Evolutionary conservation across 2,888 invertebrate species (phyloP).

Genomic region (Lobophora halterata): DNA sequence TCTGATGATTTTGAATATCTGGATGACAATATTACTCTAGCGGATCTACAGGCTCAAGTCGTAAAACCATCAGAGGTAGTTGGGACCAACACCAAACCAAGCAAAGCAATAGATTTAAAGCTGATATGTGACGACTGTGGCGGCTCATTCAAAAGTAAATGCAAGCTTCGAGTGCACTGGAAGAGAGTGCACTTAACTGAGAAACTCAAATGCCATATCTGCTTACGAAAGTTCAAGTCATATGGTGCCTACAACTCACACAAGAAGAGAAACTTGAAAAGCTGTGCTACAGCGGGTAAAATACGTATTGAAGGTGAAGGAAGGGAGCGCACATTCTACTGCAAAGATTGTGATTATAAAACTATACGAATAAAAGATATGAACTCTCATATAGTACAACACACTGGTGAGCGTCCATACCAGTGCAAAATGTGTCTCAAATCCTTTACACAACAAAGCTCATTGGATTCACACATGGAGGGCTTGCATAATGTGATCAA

Average conservation of each 20-base stretch:
- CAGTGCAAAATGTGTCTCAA: slow-evolving; percentile 52
- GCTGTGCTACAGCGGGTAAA: slow-evolving; percentile 19
- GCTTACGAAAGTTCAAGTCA: slow-evolving; percentile 37
- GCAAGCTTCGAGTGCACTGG: slow-evolving; percentile 53
- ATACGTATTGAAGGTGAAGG: slow-evolving; percentile 28
- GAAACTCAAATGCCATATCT: slow-evolving; percentile 38
- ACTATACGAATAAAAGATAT: slow-evolving; percentile 51
- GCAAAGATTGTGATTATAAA: slow-evolving; percentile 51
- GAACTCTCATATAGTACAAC: slow-evolving; percentile 46
- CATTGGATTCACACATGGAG: slow-evolving; percentile 55
- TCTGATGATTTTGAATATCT: not conserved
- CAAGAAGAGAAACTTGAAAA: slow-evolving; percentile 17
- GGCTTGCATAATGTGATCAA: slow-evolving; percentile 44
- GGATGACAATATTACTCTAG: slow-evolving; percentile 13
- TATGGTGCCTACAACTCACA: slow-evolving; percentile 33
- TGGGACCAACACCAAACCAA: slow-evolving; percentile 21
- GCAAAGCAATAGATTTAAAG: slow-evolving; percentile 39
- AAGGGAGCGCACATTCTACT: slow-evolving; percentile 24
- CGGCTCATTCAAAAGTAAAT: slow-evolving; percentile 46
- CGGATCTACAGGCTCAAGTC: slow-evolving; percentile 5
- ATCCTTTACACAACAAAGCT: slow-evolving; percentile 52
- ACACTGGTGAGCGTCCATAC: slow-evolving; percentile 56
- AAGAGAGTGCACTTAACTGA: slow-evolving; percentile 40
- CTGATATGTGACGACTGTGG: slow-evolving; percentile 54
- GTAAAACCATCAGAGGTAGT: not conserved